Percentiles rank a stretch among this genome's conserved stretches.
Conservation (phyloP, 2,113 vertebrate species). For the Sialia sialis region DNA sequence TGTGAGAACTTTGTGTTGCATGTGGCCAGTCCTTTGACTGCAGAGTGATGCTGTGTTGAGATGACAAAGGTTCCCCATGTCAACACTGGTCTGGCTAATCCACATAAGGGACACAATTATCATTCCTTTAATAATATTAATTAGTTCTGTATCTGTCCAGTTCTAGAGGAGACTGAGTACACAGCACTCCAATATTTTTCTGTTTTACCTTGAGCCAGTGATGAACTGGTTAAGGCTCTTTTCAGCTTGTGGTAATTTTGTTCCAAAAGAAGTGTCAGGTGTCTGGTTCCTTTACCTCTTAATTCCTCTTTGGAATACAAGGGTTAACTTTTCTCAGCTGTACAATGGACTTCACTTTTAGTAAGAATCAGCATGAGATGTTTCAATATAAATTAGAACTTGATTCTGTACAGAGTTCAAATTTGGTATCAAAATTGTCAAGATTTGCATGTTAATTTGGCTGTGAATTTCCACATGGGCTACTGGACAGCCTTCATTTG, state of each 20-base stretch:
- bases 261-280: constrained; percentile 6
- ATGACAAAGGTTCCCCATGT: not conserved
- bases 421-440: not conserved
- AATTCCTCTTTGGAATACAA: not conserved
- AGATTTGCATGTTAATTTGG: not conserved
- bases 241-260: not conserved
- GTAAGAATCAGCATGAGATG: not conserved
- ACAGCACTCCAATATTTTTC: not conserved
- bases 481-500: constrained; percentile 16
- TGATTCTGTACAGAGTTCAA: not conserved
- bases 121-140: not conserved
- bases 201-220: constrained; percentile 18
- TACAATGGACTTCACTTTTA: not conserved
- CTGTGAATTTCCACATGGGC: constrained; percentile 4
- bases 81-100: not conserved
- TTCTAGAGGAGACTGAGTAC: not conserved
- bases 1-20: not conserved
- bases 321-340: not conserved
- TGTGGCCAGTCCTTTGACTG: not conserved
- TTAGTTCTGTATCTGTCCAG: not conserved
- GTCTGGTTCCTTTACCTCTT: not conserved
- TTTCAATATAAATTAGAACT: constrained; percentile 35
- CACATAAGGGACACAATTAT: not conserved
- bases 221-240: constrained; percentile 6
- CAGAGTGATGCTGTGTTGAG: not conserved